Evolutionary conservation across 2,113 vertebrate species (phyloP), one percentile per base, ranked within the genome.

Genomic region (Prietella phreatophila): DNA sequence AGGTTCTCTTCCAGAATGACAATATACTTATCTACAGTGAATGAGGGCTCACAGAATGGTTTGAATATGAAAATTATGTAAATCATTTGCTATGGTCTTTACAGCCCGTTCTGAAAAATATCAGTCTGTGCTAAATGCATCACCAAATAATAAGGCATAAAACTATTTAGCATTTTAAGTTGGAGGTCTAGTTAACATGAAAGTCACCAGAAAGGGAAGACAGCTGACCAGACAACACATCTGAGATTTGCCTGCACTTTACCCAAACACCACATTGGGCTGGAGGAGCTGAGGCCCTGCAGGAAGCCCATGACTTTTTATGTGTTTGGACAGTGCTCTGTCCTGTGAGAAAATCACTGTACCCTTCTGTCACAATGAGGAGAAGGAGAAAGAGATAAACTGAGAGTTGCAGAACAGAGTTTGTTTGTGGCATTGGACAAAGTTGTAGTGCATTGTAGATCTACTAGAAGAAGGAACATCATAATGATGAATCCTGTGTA

Each of bases 241-340:
- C 27, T 39, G 83, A 63, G 65, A 39, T 33, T 86, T 67, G 30
- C 47, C 69, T 71, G 84, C 56, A 83, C 83, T 85, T 80, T 85
- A 80, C 89, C 89, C 84, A 86, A 87, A 88, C 88, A 94, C 89
- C 88, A 93, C 93, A 93, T 90, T 90, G 90, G 88, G 91, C 90
- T 92, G 92, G 89, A 84, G 78, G 89, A 73, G 88, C 73, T 30
- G 83, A 86, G 65, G 85, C 89, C 92, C 91, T 89, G 88, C 88
- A 91, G 93, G 92, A 88, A 91, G 86, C 86, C 92, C 83, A 83
- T 92, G 91, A 93, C 73, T 86, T 87, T 90, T 92, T 90, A 91
- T 93, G 84, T 85, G 90, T 90, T 93, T 91, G 89, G 91, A 92
- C 93, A 90, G 87, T 91, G 89, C 83, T 73, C 88, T 86, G 89